Percentiles rank a stretch among this genome's conserved stretches.
Conservation (phyloP, 2,888 invertebrate species). For the Neoascia interrupta region DNA sequence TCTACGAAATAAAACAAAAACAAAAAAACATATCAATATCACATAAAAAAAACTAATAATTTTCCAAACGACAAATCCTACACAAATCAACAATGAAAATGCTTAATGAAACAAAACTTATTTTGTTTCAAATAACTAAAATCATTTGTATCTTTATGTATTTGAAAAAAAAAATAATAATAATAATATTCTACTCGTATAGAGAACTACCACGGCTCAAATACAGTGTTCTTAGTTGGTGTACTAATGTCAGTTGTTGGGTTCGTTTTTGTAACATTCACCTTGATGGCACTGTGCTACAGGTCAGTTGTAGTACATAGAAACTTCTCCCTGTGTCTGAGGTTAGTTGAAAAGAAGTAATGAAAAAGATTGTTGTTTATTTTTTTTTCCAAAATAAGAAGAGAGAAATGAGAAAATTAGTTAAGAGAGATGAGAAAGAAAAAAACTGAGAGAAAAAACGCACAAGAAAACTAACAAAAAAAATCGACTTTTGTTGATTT, state of each 20-base stretch:
- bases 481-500: slow-evolving; percentile 64
- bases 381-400: slow-evolving; percentile 56
- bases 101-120: slow-evolving; percentile 2
- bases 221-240: slow-evolving; percentile 98
- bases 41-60: slow-evolving; percentile 22
- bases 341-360: slow-evolving; percentile 96
- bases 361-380: slow-evolving; percentile 75
- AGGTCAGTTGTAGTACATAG: slow-evolving; percentile 99
- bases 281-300: slow-evolving; percentile 99
- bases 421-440: slow-evolving; percentile 58
- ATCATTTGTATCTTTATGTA: slow-evolving; percentile 11
- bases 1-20: slow-evolving; percentile 32
- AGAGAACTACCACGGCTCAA: slow-evolving; percentile 98
- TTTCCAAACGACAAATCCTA: slow-evolving; percentile 22
- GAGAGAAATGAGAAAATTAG: slow-evolving; percentile 65
- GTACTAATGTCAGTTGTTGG: slow-evolving; percentile 99
- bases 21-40: slow-evolving; percentile 16
- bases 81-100: slow-evolving; percentile 14
- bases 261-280: slow-evolving; percentile 99
- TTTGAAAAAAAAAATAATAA: slow-evolving; percentile 37
- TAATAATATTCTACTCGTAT: slow-evolving; percentile 79
- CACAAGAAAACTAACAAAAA: slow-evolving; percentile 73
- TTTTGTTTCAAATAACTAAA: slow-evolving; percentile 19
- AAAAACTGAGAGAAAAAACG: slow-evolving; percentile 45
- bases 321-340: slow-evolving; percentile 99